Evolutionary conservation across 2,888 invertebrate species (phyloP), one percentile per base, ranked within the genome.

Genomic region (Stenurella melanura): DNA sequence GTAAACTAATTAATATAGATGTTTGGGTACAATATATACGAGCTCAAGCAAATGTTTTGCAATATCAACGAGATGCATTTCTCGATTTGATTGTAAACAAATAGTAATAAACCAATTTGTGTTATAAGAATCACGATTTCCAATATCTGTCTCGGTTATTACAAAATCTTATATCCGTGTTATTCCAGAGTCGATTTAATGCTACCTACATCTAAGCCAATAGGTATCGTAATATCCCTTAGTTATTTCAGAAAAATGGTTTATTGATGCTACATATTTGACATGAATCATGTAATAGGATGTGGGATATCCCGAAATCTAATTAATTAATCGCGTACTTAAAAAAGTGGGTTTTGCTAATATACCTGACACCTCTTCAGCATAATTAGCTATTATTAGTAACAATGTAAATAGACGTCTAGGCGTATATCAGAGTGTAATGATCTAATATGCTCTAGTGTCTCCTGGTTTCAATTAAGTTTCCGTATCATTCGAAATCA

Each of bases 91-190:
- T 67, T 54, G 54, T 67, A 54, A 67, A 67, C 67, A 67, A 67
- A 67, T 19, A 26, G 26, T 21, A 67, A 67, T 67, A 67, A 67
- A 67, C 54, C 67, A 67, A 67, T 67, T 67, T 67, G 67, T 67
- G 67, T 54, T 67, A 67, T 67, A 42, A 67, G 50, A 54, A 67
- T 67, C 67, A 67, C 67, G 67, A 67, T 67, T 67, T 54, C 54
- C 67, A 54, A 67, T 67, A 67, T 67, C 67, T 67, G 67, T 54
- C 67, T 67, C 54, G 67, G 67, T 67, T 67, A 67, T 67, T 67
- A 26, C 54, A 54, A 67, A 67, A 67, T 26, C 54, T 21, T 38
- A 54, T 67, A 54, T 67, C 54, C 54, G 26, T 54, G 54, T n/a
- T 54, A 67, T 18, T 54, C 38, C 1, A 54, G n/a, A 42, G 10